Conservation (phyloP, 2,797 vertebrate genomes). For the Poeciliopsis turneri region DNA sequence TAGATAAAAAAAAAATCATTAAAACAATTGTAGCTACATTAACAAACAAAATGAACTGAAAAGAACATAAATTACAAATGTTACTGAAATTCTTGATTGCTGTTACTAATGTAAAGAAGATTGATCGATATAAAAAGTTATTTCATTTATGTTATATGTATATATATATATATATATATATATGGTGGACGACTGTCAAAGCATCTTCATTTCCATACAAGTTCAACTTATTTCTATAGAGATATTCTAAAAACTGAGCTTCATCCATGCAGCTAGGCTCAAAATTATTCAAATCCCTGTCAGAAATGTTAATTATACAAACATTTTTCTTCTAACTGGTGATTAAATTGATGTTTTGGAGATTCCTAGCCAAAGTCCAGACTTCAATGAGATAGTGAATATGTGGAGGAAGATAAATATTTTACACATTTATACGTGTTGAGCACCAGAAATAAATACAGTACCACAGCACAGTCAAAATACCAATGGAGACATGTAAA, state of each 20-base stretch:
- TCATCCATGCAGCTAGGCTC: not conserved
- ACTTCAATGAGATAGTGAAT: not conserved
- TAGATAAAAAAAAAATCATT: not conserved
- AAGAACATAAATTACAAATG: not conserved
- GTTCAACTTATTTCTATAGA: not conserved
- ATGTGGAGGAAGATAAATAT: not conserved
- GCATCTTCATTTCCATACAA: not conserved
- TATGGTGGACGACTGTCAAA: not conserved
- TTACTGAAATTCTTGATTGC: not conserved
- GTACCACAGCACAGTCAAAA: too few relatives aligned
- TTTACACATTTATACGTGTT: not conserved
- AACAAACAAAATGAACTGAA: not conserved
- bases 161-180: not conserved
- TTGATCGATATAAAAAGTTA: not conserved
- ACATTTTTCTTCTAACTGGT: not conserved
- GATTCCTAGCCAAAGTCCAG: not conserved
- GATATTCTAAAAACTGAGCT: not conserved
- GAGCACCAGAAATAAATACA: not conserved
- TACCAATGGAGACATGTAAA: not conserved
- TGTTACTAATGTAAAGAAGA: not conserved
- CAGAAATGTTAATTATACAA: not conserved
- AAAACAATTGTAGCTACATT: not conserved
- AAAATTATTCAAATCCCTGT: not conserved
- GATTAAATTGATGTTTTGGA: not conserved
- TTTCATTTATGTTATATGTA: not conserved